phyloP scores from a whole-genome alignment of 2,797 vertebrate species.

The Iguana delicatissima region DNA sequence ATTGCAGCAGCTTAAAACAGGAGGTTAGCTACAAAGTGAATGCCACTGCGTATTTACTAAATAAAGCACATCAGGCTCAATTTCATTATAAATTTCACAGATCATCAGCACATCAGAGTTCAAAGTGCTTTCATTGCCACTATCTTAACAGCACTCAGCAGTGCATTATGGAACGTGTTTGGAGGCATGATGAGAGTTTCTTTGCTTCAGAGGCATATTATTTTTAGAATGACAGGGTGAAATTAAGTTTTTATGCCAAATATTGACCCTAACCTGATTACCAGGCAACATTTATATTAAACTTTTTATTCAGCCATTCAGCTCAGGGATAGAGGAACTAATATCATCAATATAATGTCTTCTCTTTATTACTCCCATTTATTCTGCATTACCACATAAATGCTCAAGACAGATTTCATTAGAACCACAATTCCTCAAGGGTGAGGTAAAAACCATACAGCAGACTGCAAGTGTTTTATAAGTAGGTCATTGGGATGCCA shows the following conservation, averaged over 20 bases:
- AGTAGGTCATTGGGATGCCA: background rate
- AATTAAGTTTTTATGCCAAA: slow-evolving; percentile 8
- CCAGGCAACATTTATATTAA: background rate
- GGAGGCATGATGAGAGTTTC: background rate
- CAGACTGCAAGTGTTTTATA: background rate
- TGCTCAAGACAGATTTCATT: slow-evolving; percentile 12
- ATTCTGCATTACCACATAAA: background rate
- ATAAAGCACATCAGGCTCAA: background rate
- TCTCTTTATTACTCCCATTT: background rate
- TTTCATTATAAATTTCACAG: background rate
- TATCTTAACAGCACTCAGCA: background rate
- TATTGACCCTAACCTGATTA: slow-evolving; percentile 9
- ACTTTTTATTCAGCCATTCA: background rate
- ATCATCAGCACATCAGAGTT: background rate
- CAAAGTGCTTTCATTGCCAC: background rate
- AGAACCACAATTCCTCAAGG: background rate
- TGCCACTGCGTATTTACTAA: background rate
- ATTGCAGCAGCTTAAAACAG: background rate
- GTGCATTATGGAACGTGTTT: background rate
- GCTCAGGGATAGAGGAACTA: background rate
- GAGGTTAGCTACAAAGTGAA: background rate
- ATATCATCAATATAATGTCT: background rate
- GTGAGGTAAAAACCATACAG: background rate
- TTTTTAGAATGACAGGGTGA: background rate
- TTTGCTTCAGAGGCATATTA: background rate